Base-by-base conservation (phyloP, 2,888 invertebrate species). In the Cephus pygmeus region DNA sequence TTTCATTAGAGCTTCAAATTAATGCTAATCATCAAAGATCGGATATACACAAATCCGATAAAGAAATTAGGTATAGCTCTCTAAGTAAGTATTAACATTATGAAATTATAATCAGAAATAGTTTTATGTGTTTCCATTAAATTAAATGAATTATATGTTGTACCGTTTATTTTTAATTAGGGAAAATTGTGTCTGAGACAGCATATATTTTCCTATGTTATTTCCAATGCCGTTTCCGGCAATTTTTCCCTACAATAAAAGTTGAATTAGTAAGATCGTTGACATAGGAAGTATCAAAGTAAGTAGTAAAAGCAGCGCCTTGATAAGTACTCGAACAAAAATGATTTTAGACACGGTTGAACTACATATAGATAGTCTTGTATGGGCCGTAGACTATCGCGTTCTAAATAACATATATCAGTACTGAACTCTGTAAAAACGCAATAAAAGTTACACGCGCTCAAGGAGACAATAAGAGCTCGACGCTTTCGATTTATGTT, bases 21-120 rank as follows among this genome's bases (percentile, higher is more conserved):
- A 56, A 23, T 56, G 2, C 23, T 56, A 56, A 56, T 56, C 56
- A 6, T 56, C 23, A 9, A 56, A 56, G 56, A 23, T 56, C 56
- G 9, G 56, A n/a, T 73, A 35, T 23, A 73, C 35, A 35, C 35
- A 73, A 12, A 79, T 68, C 12, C 12, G 73, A 71, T 33, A n/a
- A 71, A 71, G 9, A 71, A 71, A 34, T n/a, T 9, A 23, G 23
- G 23, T 56, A 23, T 56, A 2, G 23, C 40, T 56, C 6, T 40
- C 40, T 40, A 40, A 15, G 15, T 40, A 15, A 40, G 40, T 12
- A 15, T 40, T 40, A 40, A 6, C 15, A 4, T 15, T 40, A 40
- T 12, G 15, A 15, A 15, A 15, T 15, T 40, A 15, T 15, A 15
- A 40, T 40, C 40, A 6, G 40, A 40, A 40, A 40, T 40, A 40